Conservation (phyloP, 1,140 invertebrate genomes). For the Gerris buenoi region DNA sequence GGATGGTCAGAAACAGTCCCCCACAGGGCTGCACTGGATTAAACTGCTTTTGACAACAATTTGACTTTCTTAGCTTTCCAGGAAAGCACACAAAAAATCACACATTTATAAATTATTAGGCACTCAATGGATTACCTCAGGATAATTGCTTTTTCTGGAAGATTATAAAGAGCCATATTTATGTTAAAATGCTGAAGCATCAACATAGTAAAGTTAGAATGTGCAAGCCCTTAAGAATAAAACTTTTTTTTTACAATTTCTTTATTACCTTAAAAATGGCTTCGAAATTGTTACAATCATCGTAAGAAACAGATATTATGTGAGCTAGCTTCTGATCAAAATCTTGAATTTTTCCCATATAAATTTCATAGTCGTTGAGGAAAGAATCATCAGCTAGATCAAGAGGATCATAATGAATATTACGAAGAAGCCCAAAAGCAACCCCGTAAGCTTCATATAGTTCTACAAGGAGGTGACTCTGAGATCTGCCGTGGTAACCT, state of each 20-base stretch:
- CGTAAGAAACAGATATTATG: constrained; percentile 56
- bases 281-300: constrained; percentile 57
- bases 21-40: too few species aligned
- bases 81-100: too few species aligned
- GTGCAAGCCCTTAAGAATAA: background rate
- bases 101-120: too few species aligned
- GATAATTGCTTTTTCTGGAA: too few species aligned
- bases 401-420: constrained; percentile 50
- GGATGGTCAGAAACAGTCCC: too few species aligned
- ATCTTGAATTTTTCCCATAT: constrained; percentile 40
- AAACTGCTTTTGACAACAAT: too few species aligned
- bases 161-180: too few species aligned
- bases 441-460: constrained; percentile 58
- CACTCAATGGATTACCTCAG: too few species aligned
- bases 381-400: constrained; percentile 50
- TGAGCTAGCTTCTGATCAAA: constrained; percentile 57
- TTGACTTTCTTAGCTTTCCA: too few species aligned
- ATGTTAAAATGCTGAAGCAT: background rate
- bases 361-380: constrained; percentile 42
- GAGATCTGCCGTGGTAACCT: constrained; percentile 53
- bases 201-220: background rate
- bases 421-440: constrained; percentile 48
- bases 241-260: background rate
- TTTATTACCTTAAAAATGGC: constrained; percentile 39
- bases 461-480: constrained; percentile 35